Base-by-base conservation (phyloP, 2,797 vertebrate species). In the Rhinatrema bivittatum region DNA sequence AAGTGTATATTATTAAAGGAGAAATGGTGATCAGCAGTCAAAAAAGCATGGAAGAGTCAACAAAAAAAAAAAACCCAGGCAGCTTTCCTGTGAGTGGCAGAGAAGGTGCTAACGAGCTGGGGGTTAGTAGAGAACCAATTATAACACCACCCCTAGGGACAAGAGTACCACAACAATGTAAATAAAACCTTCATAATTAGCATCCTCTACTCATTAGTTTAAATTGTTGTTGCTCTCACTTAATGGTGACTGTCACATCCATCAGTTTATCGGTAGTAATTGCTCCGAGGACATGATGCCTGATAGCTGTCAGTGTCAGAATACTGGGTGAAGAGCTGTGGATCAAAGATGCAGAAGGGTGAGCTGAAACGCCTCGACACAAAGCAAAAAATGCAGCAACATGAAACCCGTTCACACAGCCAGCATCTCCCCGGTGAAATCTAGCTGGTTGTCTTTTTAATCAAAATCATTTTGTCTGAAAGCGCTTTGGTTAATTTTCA, bases 181-280 rank as follows among this genome's bases (percentile, higher is more conserved):
- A n/a, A n/a, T n/a, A n/a, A n/a, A 45, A 10, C n/a, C n/a, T n/a
- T n/a, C n/a, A n/a, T n/a, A n/a, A n/a, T n/a, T n/a, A n/a, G n/a
- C n/a, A n/a, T n/a, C n/a, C n/a, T n/a, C n/a, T n/a, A n/a, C n/a
- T n/a, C n/a, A n/a, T n/a, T n/a, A n/a, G n/a, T n/a, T n/a, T 21
- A 18, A 53, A 45, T 42, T 16, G 42, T 47, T 11, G 43, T 29
- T 7, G 5, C 7, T 55, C 83, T 87, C 85, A 99, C 95, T 95
- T 97, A 72, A 99, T 97, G 16, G 94, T 97, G 45, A 98, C 65
- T 0, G 91, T 97, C 63, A 99, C 89, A 29, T 97, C 93, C 30
- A 96, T 79, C 60, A 96, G 72, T 71, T 94, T 95, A 80, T 99
- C 93, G 0, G 95, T 93, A 36, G 89, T 87, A 62, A 99, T 85